A percentile compares a stretch with the other conserved stretches of the same genome.
These are phyloP conservation scores for Dolichotis patagonum DNA, from an alignment of 2,113 vertebrate genomes.

Conservation along the genomic window DNA sequence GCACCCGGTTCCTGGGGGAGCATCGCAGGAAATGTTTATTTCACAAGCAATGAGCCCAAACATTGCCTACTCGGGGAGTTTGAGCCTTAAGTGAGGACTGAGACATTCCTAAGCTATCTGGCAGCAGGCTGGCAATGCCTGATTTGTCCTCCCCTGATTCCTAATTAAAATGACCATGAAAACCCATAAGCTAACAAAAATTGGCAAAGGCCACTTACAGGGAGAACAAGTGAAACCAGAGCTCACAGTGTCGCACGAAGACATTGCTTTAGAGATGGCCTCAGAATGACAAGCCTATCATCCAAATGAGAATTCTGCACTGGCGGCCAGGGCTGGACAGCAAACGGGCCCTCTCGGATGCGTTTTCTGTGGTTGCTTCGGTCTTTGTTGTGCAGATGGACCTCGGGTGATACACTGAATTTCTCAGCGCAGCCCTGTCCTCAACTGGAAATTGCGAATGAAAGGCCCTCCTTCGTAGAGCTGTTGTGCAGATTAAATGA, in stretches of 20 bases:
- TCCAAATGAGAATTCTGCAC: background rate
- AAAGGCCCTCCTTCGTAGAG: background rate
- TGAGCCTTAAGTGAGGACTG: background rate
- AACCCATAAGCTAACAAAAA: background rate
- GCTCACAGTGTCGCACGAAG: too few species aligned
- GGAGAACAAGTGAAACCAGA: background rate
- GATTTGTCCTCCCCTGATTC: conserved; percentile 20
- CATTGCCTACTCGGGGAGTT: background rate
- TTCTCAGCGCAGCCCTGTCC: background rate
- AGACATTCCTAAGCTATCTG: background rate
- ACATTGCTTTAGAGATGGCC: accelerated
- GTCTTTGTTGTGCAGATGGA: background rate
- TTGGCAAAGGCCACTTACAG: background rate
- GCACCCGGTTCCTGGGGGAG: background rate
- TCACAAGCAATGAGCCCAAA: background rate
- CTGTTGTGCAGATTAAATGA: background rate
- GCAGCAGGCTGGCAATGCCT: background rate
- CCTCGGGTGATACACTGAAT: background rate
- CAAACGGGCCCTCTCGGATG: background rate
- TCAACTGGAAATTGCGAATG: conserved; percentile 1
- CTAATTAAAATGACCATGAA: conserved; percentile 44
- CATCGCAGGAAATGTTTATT: background rate
- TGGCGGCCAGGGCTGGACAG: accelerated
- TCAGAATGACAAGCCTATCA: background rate
- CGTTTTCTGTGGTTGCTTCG: background rate